Conservation (phyloP, 2,888 invertebrate species). For the Netelia fuscicornis region DNA sequence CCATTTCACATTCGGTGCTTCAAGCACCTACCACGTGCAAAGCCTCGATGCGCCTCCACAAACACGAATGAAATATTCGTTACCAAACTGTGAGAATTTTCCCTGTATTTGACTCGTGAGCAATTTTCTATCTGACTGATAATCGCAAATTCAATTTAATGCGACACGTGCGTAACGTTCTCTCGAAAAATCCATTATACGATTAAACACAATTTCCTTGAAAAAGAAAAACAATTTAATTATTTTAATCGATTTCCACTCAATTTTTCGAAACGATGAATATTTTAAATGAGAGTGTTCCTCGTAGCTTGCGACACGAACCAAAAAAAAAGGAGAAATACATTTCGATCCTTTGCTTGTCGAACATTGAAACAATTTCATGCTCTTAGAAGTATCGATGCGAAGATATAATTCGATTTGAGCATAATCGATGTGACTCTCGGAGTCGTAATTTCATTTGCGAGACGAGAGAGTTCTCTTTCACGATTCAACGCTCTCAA, state of each 20-base stretch:
- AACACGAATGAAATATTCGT: constrained; percentile 30
- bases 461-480: constrained; percentile 25
- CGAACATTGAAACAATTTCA: background rate
- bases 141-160: constrained; percentile 1
- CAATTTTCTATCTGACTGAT: background rate
- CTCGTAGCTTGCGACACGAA: background rate
- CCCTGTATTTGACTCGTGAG: constrained; percentile 6
- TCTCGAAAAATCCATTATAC: constrained; percentile 1
- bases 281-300: background rate
- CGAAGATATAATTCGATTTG: constrained; percentile 24
- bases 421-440: constrained; percentile 41
- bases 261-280: background rate
- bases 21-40: background rate
- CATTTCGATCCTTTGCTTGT: too few relatives aligned
- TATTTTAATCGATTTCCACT: too few relatives aligned
- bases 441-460: constrained; percentile 31
- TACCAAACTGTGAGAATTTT: constrained; percentile 4
- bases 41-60: background rate
- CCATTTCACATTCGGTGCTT: constrained; percentile 40
- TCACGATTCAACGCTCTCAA: background rate
- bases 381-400: too few relatives aligned
- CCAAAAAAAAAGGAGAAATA: too few relatives aligned
- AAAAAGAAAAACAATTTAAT: too few relatives aligned
- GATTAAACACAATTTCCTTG: background rate
- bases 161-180: background rate